Conservation (phyloP, 2,113 vertebrate genomes). For the Paracanthobrama guichenoti region DNA sequence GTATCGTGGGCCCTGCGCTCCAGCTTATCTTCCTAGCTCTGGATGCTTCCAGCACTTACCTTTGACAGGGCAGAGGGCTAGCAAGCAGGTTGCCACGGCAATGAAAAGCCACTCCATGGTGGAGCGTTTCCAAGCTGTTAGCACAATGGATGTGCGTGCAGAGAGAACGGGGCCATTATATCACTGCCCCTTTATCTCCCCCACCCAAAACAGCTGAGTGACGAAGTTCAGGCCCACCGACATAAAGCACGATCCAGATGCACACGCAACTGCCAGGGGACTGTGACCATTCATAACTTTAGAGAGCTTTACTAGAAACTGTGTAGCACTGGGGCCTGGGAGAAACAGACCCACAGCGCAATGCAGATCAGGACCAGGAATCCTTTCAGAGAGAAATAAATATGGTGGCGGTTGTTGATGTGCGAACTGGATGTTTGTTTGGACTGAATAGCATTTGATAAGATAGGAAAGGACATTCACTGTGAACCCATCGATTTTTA, state of each 20-base stretch:
- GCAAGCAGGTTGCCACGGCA: slow-evolving; percentile 70
- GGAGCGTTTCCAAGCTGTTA: slow-evolving; percentile 47
- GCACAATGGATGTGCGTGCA: slow-evolving; percentile 64
- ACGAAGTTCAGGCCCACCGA: slow-evolving; percentile 58
- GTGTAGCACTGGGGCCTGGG: slow-evolving; percentile 8
- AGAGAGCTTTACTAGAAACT: slow-evolving; percentile 18
- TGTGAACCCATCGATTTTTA: slow-evolving; percentile 35
- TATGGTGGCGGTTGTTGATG: not conserved
- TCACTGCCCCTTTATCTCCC: slow-evolving; percentile 52
- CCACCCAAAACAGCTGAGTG: slow-evolving; percentile 60
- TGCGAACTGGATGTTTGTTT: not conserved
- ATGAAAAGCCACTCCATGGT: slow-evolving; percentile 76
- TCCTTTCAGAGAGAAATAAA: not conserved
- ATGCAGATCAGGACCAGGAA: not conserved
- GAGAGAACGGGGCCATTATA: slow-evolving; percentile 59
- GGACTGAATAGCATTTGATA: not conserved
- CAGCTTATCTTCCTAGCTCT: slow-evolving; percentile 40
- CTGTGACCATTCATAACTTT: slow-evolving; percentile 39
- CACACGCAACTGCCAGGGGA: slow-evolving; percentile 27
- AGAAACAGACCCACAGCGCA: not conserved
- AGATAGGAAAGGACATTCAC: not conserved
- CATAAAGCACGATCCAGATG: slow-evolving; percentile 45
- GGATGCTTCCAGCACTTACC: slow-evolving; percentile 75
- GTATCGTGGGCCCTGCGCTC: slow-evolving; percentile 2
- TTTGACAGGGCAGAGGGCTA: slow-evolving; percentile 69